phyloP scores from a whole-genome alignment of 1,140 invertebrate species.

The Drosophila littoralis region DNA sequence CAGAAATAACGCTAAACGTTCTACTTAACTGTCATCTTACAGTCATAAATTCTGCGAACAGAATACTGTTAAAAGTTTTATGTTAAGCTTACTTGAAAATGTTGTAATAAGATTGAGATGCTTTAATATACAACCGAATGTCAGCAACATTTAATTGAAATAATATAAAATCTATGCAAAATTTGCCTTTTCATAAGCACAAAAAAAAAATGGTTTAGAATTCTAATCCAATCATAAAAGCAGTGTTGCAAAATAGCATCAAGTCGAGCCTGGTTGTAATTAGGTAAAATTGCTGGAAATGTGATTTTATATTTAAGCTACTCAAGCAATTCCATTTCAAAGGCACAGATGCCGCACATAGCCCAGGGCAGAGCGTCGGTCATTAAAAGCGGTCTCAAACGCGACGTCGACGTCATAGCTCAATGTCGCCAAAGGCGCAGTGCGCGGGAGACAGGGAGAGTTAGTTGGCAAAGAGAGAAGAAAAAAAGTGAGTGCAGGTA shows the following conservation, averaged over 20 bases:
- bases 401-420: conserved; percentile 52
- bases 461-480: neutral
- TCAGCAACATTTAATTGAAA: no score
- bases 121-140: no score
- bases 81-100: no score
- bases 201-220: neutral
- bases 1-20: no score
- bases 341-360: conserved; percentile 4
- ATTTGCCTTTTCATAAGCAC: no score
- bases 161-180: no score
- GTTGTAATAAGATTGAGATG: no score
- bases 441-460: neutral
- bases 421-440: conserved; percentile 29
- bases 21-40: no score
- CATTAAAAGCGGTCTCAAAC: conserved; percentile 24
- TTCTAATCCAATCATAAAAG: neutral
- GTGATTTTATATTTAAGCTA: neutral
- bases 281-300: conserved; percentile 5
- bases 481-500: conserved; percentile 35
- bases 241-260: conserved; percentile 1
- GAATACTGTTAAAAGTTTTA: no score
- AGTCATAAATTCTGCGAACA: no score
- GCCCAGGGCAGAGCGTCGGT: neutral
- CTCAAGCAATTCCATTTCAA: conserved; percentile 1
- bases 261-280: conserved; percentile 4